Evolutionary conservation across 2,113 vertebrate genomes (phyloP).

Genomic region (Aramus guarauna): DNA sequence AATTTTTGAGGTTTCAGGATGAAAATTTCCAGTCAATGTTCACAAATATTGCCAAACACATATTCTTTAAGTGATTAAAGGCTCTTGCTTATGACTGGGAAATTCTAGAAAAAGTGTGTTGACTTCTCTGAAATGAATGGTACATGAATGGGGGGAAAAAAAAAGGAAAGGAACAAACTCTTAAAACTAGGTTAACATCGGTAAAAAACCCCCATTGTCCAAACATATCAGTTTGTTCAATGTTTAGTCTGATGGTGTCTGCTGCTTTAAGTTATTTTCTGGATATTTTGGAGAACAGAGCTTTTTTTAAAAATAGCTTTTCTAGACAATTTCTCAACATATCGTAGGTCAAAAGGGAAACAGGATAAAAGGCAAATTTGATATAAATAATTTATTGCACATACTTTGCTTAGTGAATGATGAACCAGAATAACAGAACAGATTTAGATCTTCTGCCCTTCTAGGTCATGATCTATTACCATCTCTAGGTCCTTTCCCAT

Average conservation of each 20-base stretch:
- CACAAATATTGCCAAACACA: not conserved
- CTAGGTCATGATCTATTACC: conserved; percentile 25
- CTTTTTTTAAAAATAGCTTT: not conserved
- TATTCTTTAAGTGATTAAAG: not conserved
- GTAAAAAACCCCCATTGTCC: not conserved
- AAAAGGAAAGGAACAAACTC: not conserved
- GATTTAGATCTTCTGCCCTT: conserved; percentile 24
- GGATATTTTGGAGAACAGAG: not conserved
- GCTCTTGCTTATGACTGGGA: not conserved
- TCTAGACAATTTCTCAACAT: not conserved
- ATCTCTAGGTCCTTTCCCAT: conserved; percentile 1
- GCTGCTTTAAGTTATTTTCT: not conserved
- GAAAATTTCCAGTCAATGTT: not conserved
- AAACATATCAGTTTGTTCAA: not conserved
- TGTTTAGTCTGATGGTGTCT: not conserved
- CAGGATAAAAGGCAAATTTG: not conserved
- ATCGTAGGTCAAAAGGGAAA: not conserved
- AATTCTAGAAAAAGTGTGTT: not conserved
- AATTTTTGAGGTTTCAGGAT: not conserved
- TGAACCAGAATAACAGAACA: conserved; percentile 28
- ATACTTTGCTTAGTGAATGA: conserved; percentile 28
- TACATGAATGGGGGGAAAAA: not conserved
- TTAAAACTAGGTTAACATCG: not conserved
- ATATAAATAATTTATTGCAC: not conserved
- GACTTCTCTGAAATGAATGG: not conserved